A percentile compares a stretch with the other conserved stretches of the same genome.
phyloP scores from a whole-genome alignment of 2,888 invertebrate genomes.

The Gibbula magus region DNA sequence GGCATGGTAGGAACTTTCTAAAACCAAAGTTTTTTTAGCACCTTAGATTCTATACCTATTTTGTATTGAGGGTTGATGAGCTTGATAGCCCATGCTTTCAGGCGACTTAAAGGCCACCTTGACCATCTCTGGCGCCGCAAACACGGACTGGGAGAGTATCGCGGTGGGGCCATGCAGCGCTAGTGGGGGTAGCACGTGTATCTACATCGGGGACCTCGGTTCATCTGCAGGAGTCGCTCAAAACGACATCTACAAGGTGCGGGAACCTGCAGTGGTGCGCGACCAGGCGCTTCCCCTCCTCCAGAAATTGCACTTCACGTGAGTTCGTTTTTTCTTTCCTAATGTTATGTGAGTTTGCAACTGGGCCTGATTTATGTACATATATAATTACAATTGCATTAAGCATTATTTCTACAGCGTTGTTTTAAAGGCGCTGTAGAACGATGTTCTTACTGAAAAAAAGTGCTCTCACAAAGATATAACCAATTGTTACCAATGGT shows the following conservation, averaged over 20 bases:
- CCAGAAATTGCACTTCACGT: neutral
- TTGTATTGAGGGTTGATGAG: too few relatives aligned
- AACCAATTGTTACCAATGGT: too few relatives aligned
- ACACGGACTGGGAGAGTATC: constrained; percentile 52
- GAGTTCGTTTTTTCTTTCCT: neutral
- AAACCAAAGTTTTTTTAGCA: too few relatives aligned
- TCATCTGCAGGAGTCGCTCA: constrained; percentile 17
- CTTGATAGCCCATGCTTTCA: neutral
- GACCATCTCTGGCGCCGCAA: constrained; percentile 29
- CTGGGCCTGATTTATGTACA: too few relatives aligned
- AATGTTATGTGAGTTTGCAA: too few relatives aligned
- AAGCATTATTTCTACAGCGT: too few relatives aligned
- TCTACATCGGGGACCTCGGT: constrained; percentile 32
- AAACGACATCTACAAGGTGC: constrained; percentile 33
- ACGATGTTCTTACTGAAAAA: too few relatives aligned
- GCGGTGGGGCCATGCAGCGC: constrained; percentile 44
- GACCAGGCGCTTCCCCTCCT: constrained; percentile 20
- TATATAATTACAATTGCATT: too few relatives aligned
- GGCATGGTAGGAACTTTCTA: too few relatives aligned
- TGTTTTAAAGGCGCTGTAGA: too few relatives aligned
- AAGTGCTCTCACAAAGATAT: too few relatives aligned
- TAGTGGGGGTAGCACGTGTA: constrained; percentile 7
- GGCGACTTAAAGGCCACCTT: neutral
- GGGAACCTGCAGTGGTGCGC: constrained; percentile 26
- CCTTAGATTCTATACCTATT: too few relatives aligned